A percentile compares a stretch with the other conserved stretches of the same genome.
Evolutionary conservation across 2,888 invertebrate species (phyloP).

Genomic region (Acanthosepion lycidas): DNA sequence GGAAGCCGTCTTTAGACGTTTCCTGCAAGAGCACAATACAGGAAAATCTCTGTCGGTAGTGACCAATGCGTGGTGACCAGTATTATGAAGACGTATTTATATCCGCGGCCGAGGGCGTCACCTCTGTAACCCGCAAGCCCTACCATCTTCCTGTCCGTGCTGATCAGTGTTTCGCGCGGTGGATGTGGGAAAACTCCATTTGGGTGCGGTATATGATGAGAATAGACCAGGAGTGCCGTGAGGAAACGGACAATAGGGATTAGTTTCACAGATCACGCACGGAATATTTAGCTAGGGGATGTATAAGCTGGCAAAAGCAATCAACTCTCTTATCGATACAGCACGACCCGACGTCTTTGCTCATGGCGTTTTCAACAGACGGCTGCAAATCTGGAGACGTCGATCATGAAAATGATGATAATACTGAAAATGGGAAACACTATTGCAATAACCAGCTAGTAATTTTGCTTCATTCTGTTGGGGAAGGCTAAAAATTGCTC

Average conservation of each 20-base stretch:
- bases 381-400: background rate
- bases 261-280: background rate
- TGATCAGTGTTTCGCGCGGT: background rate
- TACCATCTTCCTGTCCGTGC: background rate
- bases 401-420: background rate
- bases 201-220: background rate
- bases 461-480: no score
- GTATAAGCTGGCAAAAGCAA: background rate
- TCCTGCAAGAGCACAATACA: background rate
- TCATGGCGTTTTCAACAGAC: background rate
- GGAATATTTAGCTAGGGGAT: background rate
- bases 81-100: background rate
- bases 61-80: background rate
- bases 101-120: background rate
- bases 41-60: background rate
- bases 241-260: background rate
- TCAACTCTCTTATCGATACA: background rate
- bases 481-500: no score
- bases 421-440: background rate
- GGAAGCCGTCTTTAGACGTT: background rate
- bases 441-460: no score
- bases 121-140: background rate
- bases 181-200: background rate
- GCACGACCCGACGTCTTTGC: background rate
- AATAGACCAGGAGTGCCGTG: background rate